These are phyloP conservation scores for Pyrochroa serraticornis DNA, from an alignment of 2,888 invertebrate genomes.

Conservation along the genomic window DNA sequence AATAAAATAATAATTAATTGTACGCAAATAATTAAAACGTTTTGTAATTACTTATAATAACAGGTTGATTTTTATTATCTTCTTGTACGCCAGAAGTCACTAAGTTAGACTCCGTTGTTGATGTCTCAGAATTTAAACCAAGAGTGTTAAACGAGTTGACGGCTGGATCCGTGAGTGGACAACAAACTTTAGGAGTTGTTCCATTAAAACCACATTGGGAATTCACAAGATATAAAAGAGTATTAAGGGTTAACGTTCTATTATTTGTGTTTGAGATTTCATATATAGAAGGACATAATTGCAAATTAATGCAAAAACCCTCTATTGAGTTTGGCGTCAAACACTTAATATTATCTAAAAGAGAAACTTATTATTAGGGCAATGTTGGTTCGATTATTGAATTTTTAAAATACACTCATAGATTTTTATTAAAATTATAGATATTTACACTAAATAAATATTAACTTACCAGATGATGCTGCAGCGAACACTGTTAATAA, in stretches of 20 bases:
- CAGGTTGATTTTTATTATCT: too few species aligned
- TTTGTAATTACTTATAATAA: neutral
- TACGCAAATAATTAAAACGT: neutral
- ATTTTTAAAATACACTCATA: too few species aligned
- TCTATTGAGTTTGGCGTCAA: slow-evolving; percentile 54
- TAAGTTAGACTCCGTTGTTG: neutral
- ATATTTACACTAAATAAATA: too few species aligned
- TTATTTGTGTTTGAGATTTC: slow-evolving; percentile 45
- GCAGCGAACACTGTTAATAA: too few species aligned
- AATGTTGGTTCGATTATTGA: neutral
- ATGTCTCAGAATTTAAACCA: neutral
- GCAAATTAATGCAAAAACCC: slow-evolving; percentile 60
- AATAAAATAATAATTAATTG: neutral
- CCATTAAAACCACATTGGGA: slow-evolving; percentile 64
- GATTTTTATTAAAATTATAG: too few species aligned
- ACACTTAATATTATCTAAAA: slow-evolving; percentile 46
- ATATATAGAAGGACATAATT: slow-evolving; percentile 57
- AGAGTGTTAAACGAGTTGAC: neutral
- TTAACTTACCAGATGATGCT: too few species aligned
- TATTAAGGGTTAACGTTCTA: slow-evolving; percentile 41
- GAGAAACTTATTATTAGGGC: too few species aligned
- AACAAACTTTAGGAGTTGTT: slow-evolving; percentile 61
- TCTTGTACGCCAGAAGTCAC: neutral
- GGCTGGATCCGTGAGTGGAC: slow-evolving; percentile 40
- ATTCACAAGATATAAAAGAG: slow-evolving; percentile 57